Base-by-base conservation (phyloP, 2,888 invertebrate species). In the Sclerodermus sp. region DNA sequence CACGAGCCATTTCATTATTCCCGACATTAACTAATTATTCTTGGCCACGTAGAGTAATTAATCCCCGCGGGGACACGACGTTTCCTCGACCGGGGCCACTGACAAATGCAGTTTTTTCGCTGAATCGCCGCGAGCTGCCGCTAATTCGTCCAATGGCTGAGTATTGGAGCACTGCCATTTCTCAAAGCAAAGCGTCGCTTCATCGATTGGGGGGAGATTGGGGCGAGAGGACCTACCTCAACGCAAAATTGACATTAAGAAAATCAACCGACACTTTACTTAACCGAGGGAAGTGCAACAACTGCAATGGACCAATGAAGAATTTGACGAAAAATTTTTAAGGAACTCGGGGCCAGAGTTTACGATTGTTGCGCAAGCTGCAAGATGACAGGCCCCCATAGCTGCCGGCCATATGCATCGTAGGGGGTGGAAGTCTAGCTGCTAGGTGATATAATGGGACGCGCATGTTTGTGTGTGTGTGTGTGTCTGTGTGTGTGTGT, bases 41-140 rank as follows among this genome's bases (percentile, higher is more conserved):
- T 42, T 34, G 50, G 42, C 57, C 49, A 51, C 40, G 42, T 12
- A 31, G 17, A 53, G 64, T 64, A 62, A 64, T 64, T 64, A 66
- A 64, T 66, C 64, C 62, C 62, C 34, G 40, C 38, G 47, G 41
- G 51, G 23, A 23, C 23, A 8, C 23, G 23, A 8, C 4, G 23
- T 5, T 23, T 8, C 23, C 8, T 23, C 23, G 23, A 23, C 23
- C 38, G 29, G 42, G 16, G 15, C 37, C 45, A 48, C 63, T 73
- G 73, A 74, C 68, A 72, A 73, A 73, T 74, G 72, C 67, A 60
- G 67, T 73, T 73, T 76, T 75, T 73, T 58, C 62, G 74, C 74
- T 72, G 73, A 73, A 72, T 74, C 68, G 72, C 67, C 53, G 14
- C 53, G 45, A 51, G 49, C 55, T 42, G 15, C 39, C 23, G 23